Evolutionary conservation across 2,113 vertebrate genomes (phyloP), one percentile per base, ranked within the genome.

Genomic region (Phalacrocorax carbo): DNA sequence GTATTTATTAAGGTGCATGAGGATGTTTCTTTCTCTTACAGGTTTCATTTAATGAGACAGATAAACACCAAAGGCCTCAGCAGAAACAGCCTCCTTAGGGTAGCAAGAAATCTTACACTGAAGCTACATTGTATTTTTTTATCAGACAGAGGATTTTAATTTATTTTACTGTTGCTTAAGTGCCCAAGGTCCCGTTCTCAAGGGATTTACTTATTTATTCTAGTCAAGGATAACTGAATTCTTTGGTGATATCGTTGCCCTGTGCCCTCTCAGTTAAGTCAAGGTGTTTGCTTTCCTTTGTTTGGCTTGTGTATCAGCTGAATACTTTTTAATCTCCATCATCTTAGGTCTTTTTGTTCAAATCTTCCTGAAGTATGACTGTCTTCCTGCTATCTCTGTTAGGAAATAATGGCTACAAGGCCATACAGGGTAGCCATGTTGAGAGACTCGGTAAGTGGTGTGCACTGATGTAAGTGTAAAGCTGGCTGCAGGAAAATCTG

Each of bases 211-310:
- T 91, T 87, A 94, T 93, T 94, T 95, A 93, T 89, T 95, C 66
- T 64, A 73, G 15, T 87, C 89, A 97, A 96, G 78, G 58, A 93
- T 82, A 96, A 97, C 66, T 51, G 86, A 81, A 95, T 90, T 77
- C 36, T 77, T 87, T 65, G 6, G 13, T 5, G 3, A 60, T 91
- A 86, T 82, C 60, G 93, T 92, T 81, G 69, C 57, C 81, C 86
- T 85, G 54, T 91, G 54, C 61, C 69, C 66, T 60, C 62, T 89
- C 82, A 90, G 62, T 77, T 76, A 93, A 91, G 80, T 93, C 72
- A 86, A 97, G 58, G 73, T 79, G 81, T 90, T 95, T 93, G 36
- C 81, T 93, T 95, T 80, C 51, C 38, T 91, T 93, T 76, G 51
- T 95, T 93, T 79, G 48, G 48, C 52, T 89, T 94, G 57, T 88